A percentile compares a stretch with the other conserved stretches of the same genome.
phyloP scores from a whole-genome alignment of 2,113 vertebrate genomes.

The Bucco capensis region DNA sequence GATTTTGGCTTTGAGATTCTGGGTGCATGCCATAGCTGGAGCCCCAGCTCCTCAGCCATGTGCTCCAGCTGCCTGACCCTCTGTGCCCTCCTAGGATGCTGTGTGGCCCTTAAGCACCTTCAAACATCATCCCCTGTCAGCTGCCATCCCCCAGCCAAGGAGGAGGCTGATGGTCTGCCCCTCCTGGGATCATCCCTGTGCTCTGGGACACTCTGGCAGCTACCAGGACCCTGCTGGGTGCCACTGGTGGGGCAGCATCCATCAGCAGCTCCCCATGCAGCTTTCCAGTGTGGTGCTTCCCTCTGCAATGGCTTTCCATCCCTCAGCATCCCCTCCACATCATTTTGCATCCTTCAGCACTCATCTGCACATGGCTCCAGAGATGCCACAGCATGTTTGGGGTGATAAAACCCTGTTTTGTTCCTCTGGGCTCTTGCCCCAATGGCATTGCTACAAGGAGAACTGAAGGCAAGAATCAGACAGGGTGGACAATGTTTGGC shows the following conservation, averaged over 20 bases:
- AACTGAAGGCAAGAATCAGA: neutral
- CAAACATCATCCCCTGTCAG: rapidly evolving
- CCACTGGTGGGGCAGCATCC: neutral
- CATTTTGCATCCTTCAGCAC: neutral
- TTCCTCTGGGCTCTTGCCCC: neutral
- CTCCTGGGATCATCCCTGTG: neutral
- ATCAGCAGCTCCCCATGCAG: rapidly evolving
- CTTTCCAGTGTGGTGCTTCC: neutral
- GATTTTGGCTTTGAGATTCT: neutral
- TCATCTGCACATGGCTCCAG: neutral
- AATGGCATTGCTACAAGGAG: neutral
- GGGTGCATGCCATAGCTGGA: rapidly evolving
- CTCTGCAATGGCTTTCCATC: neutral
- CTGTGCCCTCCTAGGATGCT: rapidly evolving
- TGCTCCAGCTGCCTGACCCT: neutral
- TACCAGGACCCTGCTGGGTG: neutral
- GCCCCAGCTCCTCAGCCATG: rapidly evolving
- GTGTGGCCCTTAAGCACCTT: neutral
- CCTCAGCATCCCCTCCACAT: neutral
- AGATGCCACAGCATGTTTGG: rapidly evolving
- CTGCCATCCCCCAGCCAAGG: neutral
- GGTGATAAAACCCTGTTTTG: neutral
- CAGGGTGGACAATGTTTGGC: neutral
- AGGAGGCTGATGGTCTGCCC: neutral
- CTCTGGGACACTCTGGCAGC: neutral